Base-by-base conservation (phyloP, 2,888 invertebrate species). In the Agrotis clavis region DNA sequence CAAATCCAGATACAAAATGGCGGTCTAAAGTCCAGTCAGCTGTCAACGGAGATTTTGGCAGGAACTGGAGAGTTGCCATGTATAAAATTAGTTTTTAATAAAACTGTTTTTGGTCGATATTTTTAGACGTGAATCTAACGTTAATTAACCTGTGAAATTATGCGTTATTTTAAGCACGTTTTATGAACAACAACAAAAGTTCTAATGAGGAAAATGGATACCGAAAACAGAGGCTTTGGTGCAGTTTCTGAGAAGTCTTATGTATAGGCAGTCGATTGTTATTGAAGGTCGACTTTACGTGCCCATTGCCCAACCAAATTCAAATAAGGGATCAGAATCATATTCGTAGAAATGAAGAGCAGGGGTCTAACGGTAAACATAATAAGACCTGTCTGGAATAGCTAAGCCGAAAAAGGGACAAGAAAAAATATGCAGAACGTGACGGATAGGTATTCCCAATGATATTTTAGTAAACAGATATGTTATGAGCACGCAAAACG, bases 11-110 rank as follows among this genome's bases (percentile, higher is more conserved):
- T 60, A 45, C 76, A 77, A 71, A 13, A 77, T 84, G 74, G 73
- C 71, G 71, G 73, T 11, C 0, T 77, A 75, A 74, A 82, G 80
- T 83, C 48, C 51, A 41, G 21, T 21, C 64, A 73, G 51, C 57
- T 66, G 73, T 67, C 57, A 56, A 47, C n/a, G 25, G 59, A 11
- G 25, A 41, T 79, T 78, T 81, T 83, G 79, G 73, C 81, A 79
- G 79, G 61, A 81, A 73, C 67, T 41, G 57, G 47, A 60, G 78
- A 66, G n/a, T 66, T 75, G 81, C 67, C 72, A 76, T 48, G 1
- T 48, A 60, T 48, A 21, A 47, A 66, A 57, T 53, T 50, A 35
- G 56, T 67, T 69, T 35, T 35, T n/a, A 2, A 51, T 19, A 25
- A n/a, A 11, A 45, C n/a, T 6, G 25, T 14, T 67, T 78, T 51